Evolutionary conservation across 2,888 invertebrate species (phyloP), one percentile per base, ranked within the genome.

Genomic region (Epirrita christyi): DNA sequence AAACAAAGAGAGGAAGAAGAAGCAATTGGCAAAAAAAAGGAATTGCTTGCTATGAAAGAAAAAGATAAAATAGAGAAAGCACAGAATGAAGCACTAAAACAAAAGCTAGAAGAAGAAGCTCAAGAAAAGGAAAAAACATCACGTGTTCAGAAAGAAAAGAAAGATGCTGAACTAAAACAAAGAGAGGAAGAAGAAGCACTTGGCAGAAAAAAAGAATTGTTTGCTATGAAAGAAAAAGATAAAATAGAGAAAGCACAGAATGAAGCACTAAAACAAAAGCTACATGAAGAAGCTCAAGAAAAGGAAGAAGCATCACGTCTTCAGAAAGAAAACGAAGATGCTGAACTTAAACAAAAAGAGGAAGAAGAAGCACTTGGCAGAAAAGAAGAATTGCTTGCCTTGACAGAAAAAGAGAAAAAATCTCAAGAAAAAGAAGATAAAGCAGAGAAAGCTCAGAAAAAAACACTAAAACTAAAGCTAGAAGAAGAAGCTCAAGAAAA

Each of bases 261-360:
- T 0, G 21, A 44, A 40, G 15, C 15, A 21, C 21, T 15, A 6
- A 40, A 41, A 41, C 49, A 41, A 21, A 40, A 49, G 13, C 14
- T 6, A 29, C 9, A 14, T 10, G 11, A 48, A 29, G 28, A 47
- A 28, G 13, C 36, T 34, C 28, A 40, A n/a, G 11, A 42, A 15
- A 7, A 34, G 10, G 34, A 42, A 28, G 28, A 42, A 28, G 28
- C 11, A 2, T 0, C 0, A 37, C 42, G 3, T 15, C 13, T 32
- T 3, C 29, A n/a, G 15, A 46, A 38, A 49, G 36, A 34, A 40
- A 44, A 40, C 13, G 48, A 41, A 21, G 27, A 44, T 61, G 29
- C 47, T 61, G 40, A 61, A 60, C 29, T 10, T 0, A 55, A 49
- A 46, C 15, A 37, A 55, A 36, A 66, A 6, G 44, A 63, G 51